Base-by-base conservation (phyloP, 2,888 invertebrate genomes). In the Rotaria magnacalcarata region DNA sequence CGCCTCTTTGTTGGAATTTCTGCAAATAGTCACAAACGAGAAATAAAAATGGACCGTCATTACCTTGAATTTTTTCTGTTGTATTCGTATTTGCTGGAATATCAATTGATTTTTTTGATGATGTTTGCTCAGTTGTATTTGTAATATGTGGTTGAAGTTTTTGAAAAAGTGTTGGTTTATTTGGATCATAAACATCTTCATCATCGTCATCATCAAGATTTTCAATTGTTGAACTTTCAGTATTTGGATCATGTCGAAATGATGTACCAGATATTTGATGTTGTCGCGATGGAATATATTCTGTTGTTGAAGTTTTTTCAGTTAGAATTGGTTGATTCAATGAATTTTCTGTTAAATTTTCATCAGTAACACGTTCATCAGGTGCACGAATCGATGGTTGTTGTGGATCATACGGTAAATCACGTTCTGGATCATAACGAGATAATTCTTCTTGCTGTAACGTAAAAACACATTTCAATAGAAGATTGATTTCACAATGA, bases 221-320 rank as follows among this genome's bases (percentile, higher is more conserved):
- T 80, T 80, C 80, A 80, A 80, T 80, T 7, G 80, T 80, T n/a
- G 47, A 47, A 80, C 43, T 80, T 47, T 43, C 80, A 24, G n/a
- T 24, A 80, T 80, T 80, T 47, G 80, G 80, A 80, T 80, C 80
- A 47, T 80, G 80, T 80, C 47, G 47, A 80, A 80, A 80, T n/a
- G 43, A 47, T 80, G 80, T 80, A n/a, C 80, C 80, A 24, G 80
- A 80, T 80, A 80, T 7, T 80, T 80, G 80, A 41, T 67, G 67
- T 67, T 67, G 67, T 34, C 67, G 67, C 0, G 80, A 80, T 47
- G 80, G 80, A 21, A 80, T 80, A 16, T 80, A 80, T 47, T 80
- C 80, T n/a, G 80, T 80, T 47, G 24, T n/a, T 0, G 19, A 34
- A 67, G 10, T 67, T 16, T 67, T 67, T 34, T 67, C 67, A 34